Evolutionary conservation across 2,888 invertebrate genomes (phyloP).

Genomic region (Eupithecia pulchellata): DNA sequence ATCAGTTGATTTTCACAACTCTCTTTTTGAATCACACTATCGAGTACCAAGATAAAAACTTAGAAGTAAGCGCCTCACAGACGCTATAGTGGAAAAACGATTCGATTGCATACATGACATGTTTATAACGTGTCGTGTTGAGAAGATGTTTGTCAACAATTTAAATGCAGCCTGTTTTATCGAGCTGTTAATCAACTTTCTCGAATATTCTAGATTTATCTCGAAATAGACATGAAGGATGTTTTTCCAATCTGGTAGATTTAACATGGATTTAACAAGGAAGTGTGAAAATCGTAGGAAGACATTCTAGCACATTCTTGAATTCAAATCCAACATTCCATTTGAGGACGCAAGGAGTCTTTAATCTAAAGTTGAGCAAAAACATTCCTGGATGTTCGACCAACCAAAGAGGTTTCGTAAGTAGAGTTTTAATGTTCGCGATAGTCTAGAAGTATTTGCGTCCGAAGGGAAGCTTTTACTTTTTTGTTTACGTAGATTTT

Average conservation of each 20-base stretch:
- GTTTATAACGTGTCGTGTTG: constrained; percentile 19
- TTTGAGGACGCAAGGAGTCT: neutral
- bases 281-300: neutral
- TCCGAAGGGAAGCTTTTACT: too few relatives aligned
- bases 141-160: constrained; percentile 33
- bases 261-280: neutral
- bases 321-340: neutral
- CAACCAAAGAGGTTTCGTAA: neutral
- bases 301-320: neutral
- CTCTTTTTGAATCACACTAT: neutral
- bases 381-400: neutral
- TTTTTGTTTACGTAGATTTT: too few relatives aligned
- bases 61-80: neutral
- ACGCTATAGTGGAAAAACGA: constrained; percentile 1
- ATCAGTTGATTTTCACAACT: neutral
- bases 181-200: constrained; percentile 27
- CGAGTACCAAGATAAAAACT: neutral
- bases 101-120: constrained; percentile 14
- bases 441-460: neutral
- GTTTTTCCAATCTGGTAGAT: neutral
- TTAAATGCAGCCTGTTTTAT: constrained; percentile 20
- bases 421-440: neutral
- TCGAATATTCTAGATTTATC: constrained; percentile 25
- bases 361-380: neutral
- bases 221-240: constrained; percentile 9